Percentiles rank a stretch among this genome's conserved stretches.
Evolutionary conservation across 2,888 invertebrate species (phyloP).

Genomic region (Sylvicola cinctus): DNA sequence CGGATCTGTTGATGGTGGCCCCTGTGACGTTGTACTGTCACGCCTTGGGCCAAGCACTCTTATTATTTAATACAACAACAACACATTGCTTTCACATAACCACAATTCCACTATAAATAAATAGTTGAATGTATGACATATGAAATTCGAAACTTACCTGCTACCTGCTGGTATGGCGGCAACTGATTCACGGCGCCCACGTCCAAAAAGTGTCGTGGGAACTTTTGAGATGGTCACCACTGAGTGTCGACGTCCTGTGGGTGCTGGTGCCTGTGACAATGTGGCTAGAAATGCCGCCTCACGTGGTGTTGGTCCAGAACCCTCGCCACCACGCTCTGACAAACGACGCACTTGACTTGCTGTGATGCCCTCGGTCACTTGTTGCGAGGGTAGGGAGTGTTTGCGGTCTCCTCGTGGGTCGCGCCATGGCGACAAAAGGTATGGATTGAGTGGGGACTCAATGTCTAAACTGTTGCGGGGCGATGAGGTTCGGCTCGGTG

Average conservation of each 20-base stretch:
- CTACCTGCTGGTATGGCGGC: constrained; percentile 44
- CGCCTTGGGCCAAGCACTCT: constrained; percentile 16
- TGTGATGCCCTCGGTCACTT: constrained; percentile 67
- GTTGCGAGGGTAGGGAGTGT: constrained; percentile 64
- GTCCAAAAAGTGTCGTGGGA: constrained; percentile 57
- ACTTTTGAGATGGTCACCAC: constrained; percentile 72
- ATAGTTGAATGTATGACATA: neutral
- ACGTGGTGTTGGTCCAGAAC: constrained; percentile 50
- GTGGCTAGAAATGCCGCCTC: constrained; percentile 75
- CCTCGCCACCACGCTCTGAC: constrained; percentile 57
- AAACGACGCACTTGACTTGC: constrained; percentile 69
- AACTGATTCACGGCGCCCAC: constrained; percentile 61
- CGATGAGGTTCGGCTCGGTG: constrained; percentile 28
- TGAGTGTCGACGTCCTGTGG: constrained; percentile 60
- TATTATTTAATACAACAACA: constrained; percentile 1
- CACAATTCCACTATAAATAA: too few species aligned
- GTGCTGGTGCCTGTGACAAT: constrained; percentile 46
- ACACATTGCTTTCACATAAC: too few species aligned
- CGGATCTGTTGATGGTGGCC: constrained; percentile 51
- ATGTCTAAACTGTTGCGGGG: constrained; percentile 44
- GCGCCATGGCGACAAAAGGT: constrained; percentile 59
- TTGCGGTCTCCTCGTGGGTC: constrained; percentile 54
- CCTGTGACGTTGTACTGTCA: constrained; percentile 24
- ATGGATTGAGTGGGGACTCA: constrained; percentile 63
- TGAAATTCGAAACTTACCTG: constrained; percentile 13